Evolutionary conservation across 1,140 invertebrate species (phyloP), one percentile per base, ranked within the genome.

Genomic region (Scaptomyza hsui): DNA sequence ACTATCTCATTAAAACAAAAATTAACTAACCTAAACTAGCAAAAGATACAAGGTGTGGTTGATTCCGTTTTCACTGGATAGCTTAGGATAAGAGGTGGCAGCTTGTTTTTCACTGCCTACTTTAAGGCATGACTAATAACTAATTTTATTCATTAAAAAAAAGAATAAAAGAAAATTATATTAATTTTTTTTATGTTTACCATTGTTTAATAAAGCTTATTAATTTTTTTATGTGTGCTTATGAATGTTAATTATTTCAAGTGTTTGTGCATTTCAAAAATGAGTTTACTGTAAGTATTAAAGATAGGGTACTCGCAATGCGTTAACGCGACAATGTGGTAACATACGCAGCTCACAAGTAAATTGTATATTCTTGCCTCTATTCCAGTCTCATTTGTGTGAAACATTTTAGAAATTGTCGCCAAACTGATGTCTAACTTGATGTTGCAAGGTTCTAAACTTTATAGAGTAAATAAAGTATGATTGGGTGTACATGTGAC

Each of bases 401-500:
- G 19, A 80, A 68, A 73, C 79, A 86, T 86, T 80, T 86, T 86
- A 81, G 81, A 86, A 85, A 85, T 85, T 85, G 73, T 85, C 69
- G 60, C 53, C 69, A 52, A 9, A 32, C 32, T 55, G 65, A 62
- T 59, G 77, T 64, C 64, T 55, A 53, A 57, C 39, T 44, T 59
- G 39, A 32, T 51, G 37, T 57, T 52, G 37, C 24, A 39, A 69
- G 47, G 47, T 3, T 48, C 59, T 41, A 39, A 80, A 79, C 61
- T 83, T 83, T 75, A 75, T 78, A 70, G 48, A 53, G 60, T 85
- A 63, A 85, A 80, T 86, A 68, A 80, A 86, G 68, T 74, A 63
- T 80, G 81, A 80, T 85, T 79, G 75, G 76, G 62, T 81, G 67
- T 71, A n/a, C 10, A 9, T 69, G 75, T 59, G 70, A 24, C 39